These are phyloP conservation scores for Unio delphinus DNA, from an alignment of 2,888 invertebrate genomes.

Conservation along the genomic window DNA sequence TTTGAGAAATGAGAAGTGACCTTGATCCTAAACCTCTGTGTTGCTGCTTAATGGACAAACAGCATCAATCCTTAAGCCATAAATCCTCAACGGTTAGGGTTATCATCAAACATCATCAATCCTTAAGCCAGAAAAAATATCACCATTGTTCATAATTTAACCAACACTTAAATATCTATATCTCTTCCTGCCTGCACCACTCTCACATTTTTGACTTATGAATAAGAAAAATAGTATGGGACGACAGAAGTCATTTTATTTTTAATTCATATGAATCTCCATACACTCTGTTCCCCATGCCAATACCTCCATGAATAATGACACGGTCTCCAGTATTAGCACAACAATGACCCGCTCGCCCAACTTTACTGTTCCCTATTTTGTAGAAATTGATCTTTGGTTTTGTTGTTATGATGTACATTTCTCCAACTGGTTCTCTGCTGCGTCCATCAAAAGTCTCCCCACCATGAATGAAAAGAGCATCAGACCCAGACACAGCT, in stretches of 20 bases:
- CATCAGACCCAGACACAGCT: constrained; percentile 44
- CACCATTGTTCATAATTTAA: too few species aligned
- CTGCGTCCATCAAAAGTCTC: constrained; percentile 69
- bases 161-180: too few species aligned
- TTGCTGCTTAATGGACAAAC: too few species aligned
- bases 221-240: too few species aligned
- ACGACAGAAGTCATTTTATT: constrained; percentile 1
- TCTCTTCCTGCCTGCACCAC: too few species aligned
- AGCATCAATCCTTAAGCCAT: too few species aligned
- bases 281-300: constrained; percentile 46
- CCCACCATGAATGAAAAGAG: constrained; percentile 67
- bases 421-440: constrained; percentile 66
- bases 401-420: constrained; percentile 53
- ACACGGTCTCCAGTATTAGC: constrained; percentile 46
- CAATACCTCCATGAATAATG: constrained; percentile 66
- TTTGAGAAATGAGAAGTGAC: too few species aligned
- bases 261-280: constrained; percentile 40
- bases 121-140: too few species aligned
- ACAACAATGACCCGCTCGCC: constrained; percentile 64
- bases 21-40: too few species aligned
- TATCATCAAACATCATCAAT: too few species aligned
- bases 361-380: constrained; percentile 45
- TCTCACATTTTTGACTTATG: too few species aligned
- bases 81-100: too few species aligned
- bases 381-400: constrained; percentile 51